Conservation (phyloP, 2,888 invertebrate species). For the Mimumesa dahlbomi region DNA sequence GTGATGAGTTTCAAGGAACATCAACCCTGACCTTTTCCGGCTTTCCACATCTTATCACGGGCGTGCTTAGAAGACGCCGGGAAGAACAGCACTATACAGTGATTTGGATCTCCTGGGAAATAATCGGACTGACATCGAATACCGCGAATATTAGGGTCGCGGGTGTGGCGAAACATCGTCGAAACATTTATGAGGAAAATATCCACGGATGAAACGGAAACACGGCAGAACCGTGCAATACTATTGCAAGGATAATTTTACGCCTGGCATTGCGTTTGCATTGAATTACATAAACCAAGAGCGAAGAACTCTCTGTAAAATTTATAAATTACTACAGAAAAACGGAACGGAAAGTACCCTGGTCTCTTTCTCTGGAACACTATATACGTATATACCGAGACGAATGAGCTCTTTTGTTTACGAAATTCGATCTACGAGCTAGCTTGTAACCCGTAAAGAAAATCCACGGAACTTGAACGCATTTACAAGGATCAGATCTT, state of each 20-base stretch:
- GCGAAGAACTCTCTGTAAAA: too few species aligned
- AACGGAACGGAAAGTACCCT: not conserved
- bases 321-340: too few species aligned
- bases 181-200: constrained; percentile 2
- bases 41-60: constrained; percentile 37
- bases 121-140: constrained; percentile 39
- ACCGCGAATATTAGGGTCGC: constrained; percentile 11
- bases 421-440: constrained; percentile 19
- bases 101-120: constrained; percentile 40
- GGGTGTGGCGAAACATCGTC: constrained; percentile 7
- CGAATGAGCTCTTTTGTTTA: constrained; percentile 32
- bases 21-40: constrained; percentile 56
- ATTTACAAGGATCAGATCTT: constrained; percentile 39
- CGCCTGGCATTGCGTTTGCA: too few species aligned
- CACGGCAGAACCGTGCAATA: too few species aligned
- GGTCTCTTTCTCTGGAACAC: too few species aligned
- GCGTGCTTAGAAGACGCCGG: not conserved
- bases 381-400: too few species aligned
- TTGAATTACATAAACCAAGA: too few species aligned
- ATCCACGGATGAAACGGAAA: too few species aligned
- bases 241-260: too few species aligned
- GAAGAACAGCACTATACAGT: constrained; percentile 22
- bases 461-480: constrained; percentile 11
- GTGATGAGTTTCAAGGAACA: constrained; percentile 50
- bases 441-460: not conserved